Conservation (phyloP, 1,140 invertebrate species). For the Danaus plexippus region DNA sequence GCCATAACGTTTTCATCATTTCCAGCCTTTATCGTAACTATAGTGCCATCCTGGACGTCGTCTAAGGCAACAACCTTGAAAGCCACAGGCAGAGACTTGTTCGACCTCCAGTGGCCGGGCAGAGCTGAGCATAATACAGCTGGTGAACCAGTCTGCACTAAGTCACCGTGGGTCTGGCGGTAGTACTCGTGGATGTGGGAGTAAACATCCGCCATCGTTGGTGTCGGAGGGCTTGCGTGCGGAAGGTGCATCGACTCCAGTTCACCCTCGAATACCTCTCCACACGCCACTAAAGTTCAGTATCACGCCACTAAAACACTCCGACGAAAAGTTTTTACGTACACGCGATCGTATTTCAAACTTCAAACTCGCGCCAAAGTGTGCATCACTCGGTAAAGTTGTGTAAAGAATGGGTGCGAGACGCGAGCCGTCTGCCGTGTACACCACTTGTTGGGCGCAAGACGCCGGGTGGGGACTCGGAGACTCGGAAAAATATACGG, state of each 20-base stretch:
- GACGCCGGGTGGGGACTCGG: conserved; percentile 51
- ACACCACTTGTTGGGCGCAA: conserved; percentile 68
- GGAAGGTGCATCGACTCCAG: conserved; percentile 70
- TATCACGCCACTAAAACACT: conserved; percentile 55
- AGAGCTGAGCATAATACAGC: conserved; percentile 91
- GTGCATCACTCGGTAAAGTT: conserved; percentile 52
- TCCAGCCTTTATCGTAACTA: conserved; percentile 93
- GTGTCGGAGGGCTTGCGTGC: conserved; percentile 63
- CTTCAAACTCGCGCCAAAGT: conserved; percentile 43
- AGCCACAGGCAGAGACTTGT: conserved; percentile 94
- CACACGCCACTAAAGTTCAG: conserved; percentile 54
- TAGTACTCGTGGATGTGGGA: conserved; percentile 83
- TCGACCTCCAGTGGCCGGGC: conserved; percentile 95
- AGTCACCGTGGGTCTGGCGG: conserved; percentile 88
- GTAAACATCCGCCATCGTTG: conserved; percentile 79
- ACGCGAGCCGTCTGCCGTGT: conserved; percentile 47
- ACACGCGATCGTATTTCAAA: conserved; percentile 45
- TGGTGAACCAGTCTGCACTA: conserved; percentile 92
- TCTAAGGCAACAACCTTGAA: conserved; percentile 94
- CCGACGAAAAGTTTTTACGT: conserved; percentile 46
- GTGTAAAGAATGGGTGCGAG: conserved; percentile 56
- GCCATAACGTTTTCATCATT: conserved; percentile 98
- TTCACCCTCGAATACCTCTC: conserved; percentile 47
- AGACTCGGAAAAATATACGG: conserved; percentile 54
- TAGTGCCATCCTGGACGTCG: conserved; percentile 92